A percentile compares a stretch with the other conserved stretches of the same genome.
These are phyloP conservation scores for Thecophora atra DNA, from an alignment of 2,888 invertebrate genomes.

Conservation along the genomic window DNA sequence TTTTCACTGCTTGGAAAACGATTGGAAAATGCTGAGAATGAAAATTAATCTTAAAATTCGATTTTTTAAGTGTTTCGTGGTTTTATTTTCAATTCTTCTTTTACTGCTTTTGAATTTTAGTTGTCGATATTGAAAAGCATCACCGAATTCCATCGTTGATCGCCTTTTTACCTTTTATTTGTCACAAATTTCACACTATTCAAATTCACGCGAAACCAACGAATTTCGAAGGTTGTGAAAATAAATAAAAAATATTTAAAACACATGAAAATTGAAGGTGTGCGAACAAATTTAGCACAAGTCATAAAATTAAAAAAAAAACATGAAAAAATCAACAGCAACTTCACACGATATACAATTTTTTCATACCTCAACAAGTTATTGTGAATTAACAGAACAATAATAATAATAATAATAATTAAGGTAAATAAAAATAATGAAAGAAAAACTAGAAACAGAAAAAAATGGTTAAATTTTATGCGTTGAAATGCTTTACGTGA, in stretches of 20 bases:
- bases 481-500: constrained; percentile 17
- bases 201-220: background rate
- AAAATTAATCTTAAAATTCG: no score
- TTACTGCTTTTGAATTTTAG: no score
- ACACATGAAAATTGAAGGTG: background rate
- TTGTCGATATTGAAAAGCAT: no score
- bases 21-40: no score
- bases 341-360: constrained; percentile 6
- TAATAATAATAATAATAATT: constrained; percentile 3
- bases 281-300: constrained; percentile 23
- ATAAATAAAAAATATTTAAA: background rate
- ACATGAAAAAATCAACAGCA: background rate
- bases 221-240: background rate
- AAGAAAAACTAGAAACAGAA: constrained; percentile 8
- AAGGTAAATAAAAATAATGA: background rate
- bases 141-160: no score
- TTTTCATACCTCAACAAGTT: constrained; percentile 18
- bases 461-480: background rate
- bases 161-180: background rate
- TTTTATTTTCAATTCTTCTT: no score
- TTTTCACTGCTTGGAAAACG: no score
- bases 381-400: constrained; percentile 22
- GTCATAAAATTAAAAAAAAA: background rate
- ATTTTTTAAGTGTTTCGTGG: no score
- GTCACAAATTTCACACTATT: background rate